A percentile compares a stretch with the other conserved stretches of the same genome.
Evolutionary conservation across 2,797 vertebrate genomes (phyloP).

Genomic region (Xiphorhynchus erythropygius): DNA sequence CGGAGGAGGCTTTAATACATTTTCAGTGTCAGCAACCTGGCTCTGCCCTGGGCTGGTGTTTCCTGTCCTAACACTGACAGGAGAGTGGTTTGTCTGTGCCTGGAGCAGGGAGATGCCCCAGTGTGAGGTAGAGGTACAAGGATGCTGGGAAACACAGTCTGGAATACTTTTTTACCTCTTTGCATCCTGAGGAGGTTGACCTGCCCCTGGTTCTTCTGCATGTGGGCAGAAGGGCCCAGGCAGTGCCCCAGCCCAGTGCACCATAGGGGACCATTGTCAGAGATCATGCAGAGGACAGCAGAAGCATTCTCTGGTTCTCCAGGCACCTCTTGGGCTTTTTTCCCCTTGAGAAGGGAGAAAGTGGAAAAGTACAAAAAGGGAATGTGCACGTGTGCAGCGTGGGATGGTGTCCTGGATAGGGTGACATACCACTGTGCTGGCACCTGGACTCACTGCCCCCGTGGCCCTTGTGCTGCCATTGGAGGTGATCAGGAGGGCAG

Average conservation of each 20-base stretch:
- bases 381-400: rapidly evolving
- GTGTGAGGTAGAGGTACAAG: rapidly evolving
- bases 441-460: not conserved
- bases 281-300: not conserved
- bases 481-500: not conserved
- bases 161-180: not conserved
- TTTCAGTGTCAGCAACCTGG: conserved; percentile 24
- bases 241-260: not conserved
- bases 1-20: not conserved
- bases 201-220: too few species aligned
- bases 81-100: not conserved
- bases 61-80: not conserved
- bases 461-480: rapidly evolving
- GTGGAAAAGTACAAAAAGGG: not conserved
- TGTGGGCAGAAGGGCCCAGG: not conserved
- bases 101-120: not conserved
- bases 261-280: rapidly evolving
- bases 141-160: not conserved
- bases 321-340: not conserved
- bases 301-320: rapidly evolving
- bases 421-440: not conserved
- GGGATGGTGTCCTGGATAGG: not conserved
- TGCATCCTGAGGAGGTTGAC: not conserved
- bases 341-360: not conserved
- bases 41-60: not conserved